These are phyloP conservation scores for Cheirogaleus medius DNA, from an alignment of 2,113 vertebrate genomes.

Conservation along the genomic window DNA sequence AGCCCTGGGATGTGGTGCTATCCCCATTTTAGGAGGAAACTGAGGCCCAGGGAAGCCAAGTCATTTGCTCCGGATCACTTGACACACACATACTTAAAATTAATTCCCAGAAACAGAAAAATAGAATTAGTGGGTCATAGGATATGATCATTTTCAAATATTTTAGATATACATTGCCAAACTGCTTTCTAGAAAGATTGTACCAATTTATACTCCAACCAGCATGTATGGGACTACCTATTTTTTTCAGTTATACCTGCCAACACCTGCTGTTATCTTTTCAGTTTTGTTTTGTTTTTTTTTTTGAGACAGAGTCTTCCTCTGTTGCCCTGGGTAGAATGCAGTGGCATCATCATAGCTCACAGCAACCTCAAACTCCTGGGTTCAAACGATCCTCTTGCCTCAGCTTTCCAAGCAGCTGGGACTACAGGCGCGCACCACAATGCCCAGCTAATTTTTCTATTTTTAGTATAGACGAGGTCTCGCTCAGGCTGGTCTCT, in stretches of 20 bases:
- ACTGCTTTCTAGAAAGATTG: neutral
- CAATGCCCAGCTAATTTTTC: too few species aligned
- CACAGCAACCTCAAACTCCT: too few species aligned
- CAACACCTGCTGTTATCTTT: neutral
- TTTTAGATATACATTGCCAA: neutral
- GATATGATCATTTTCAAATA: neutral
- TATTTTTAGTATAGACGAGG: too few species aligned
- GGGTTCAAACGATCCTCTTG: too few species aligned
- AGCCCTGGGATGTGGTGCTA: too few species aligned
- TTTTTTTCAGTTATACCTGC: neutral
- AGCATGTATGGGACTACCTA: too few species aligned
- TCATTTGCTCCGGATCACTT: neutral
- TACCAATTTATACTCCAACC: neutral
- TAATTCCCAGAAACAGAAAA: neutral
- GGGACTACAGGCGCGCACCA: too few species aligned
- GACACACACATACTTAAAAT: neutral
- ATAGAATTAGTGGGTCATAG: neutral
- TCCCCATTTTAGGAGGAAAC: neutral
- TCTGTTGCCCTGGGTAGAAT: too few species aligned
- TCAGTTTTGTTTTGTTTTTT: neutral
- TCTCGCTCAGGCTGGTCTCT: too few species aligned
- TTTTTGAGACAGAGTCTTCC: too few species aligned
- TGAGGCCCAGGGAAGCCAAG: neutral
- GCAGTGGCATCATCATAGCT: too few species aligned
- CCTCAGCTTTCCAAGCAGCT: too few species aligned